Conservation (phyloP, 2,797 vertebrate genomes). For the Apodemus agrarius region DNA sequence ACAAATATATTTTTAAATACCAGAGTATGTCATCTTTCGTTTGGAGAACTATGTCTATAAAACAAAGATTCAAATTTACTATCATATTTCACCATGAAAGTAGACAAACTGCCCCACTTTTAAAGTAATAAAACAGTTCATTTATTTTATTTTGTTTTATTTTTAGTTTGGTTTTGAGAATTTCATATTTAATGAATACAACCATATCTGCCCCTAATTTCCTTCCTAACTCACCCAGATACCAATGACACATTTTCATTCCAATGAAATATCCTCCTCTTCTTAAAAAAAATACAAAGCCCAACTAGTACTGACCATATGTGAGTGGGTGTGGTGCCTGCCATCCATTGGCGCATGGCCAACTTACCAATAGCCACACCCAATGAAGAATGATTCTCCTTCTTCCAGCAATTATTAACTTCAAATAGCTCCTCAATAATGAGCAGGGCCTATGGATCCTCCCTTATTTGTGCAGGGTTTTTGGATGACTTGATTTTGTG, state of each 20-base stretch:
- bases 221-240: neutral
- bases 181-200: neutral
- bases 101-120: neutral
- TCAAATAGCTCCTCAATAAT: neutral
- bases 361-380: neutral
- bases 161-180: neutral
- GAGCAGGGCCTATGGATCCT: neutral
- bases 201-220: neutral
- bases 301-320: neutral
- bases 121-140: neutral
- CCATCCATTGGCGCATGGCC: neutral
- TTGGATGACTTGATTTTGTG: neutral
- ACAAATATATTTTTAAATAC: conserved; percentile 61
- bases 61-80: conserved; percentile 51
- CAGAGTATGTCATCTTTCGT: conserved; percentile 48
- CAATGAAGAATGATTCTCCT: neutral
- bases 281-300: neutral
- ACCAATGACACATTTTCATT: neutral
- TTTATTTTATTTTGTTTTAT: neutral
- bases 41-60: conserved; percentile 47
- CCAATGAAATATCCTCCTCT: neutral
- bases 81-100: neutral
- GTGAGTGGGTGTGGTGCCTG: neutral
- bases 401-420: neutral
- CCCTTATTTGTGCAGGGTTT: neutral